Conservation (phyloP, 2,113 vertebrate genomes). For the Edolisoma coerulescens region DNA sequence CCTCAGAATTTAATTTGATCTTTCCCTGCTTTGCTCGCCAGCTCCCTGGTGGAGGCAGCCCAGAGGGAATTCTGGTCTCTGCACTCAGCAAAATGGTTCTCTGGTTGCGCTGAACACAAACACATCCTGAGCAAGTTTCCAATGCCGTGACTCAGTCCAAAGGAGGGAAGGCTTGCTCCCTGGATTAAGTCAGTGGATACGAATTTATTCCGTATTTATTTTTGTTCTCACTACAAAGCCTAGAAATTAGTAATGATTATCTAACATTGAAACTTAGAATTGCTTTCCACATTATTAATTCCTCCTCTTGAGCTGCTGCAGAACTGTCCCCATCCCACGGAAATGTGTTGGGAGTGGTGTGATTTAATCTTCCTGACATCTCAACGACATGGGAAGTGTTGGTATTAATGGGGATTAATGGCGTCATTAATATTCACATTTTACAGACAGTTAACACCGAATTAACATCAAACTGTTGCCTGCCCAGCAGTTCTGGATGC, state of each 20-base stretch:
- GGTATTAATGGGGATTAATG: conserved; percentile 23
- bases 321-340: not conserved
- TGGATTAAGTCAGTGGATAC: not conserved
- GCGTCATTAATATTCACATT: not conserved
- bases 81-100: not conserved
- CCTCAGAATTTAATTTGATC: not conserved
- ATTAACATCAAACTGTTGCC: not conserved
- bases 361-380: not conserved
- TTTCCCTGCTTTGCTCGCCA: not conserved
- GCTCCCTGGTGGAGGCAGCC: not conserved
- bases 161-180: not conserved
- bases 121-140: fast-evolving
- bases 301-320: not conserved
- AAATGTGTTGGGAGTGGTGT: not conserved
- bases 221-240: not conserved
- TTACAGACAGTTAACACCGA: not conserved
- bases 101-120: fast-evolving
- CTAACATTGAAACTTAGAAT: not conserved
- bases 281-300: not conserved
- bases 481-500: not conserved
- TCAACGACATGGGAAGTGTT: not conserved
- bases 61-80: not conserved
- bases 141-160: not conserved
- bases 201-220: not conserved
- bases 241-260: not conserved